Percentiles rank a stretch among this genome's conserved stretches.
These are phyloP conservation scores for Acropora tenuis DNA, from an alignment of 64 coral and sea anemone species.

Conservation along the genomic window DNA sequence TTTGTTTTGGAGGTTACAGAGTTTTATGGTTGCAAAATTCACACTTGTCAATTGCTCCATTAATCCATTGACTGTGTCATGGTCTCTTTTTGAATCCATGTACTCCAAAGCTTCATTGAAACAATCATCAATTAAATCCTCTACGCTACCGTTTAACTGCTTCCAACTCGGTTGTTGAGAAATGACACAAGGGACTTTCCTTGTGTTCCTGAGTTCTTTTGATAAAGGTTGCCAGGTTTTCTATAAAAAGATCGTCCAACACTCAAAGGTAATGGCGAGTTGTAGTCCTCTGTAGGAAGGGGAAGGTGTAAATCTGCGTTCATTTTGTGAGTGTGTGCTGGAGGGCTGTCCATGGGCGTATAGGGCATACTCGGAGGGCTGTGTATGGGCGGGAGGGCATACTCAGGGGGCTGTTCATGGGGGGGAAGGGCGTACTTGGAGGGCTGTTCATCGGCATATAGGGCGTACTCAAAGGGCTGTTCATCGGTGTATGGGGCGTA, in stretches of 20 bases:
- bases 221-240: slow-evolving; percentile 1
- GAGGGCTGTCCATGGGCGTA: background rate
- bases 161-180: slow-evolving; percentile 5
- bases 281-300: background rate
- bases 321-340: background rate
- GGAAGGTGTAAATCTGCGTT: slow-evolving; percentile 9
- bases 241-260: slow-evolving; percentile 28
- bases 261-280: background rate
- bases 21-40: slow-evolving; percentile 14
- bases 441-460: background rate
- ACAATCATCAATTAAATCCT: slow-evolving; percentile 27
- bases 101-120: slow-evolving; percentile 42
- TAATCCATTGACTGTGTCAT: slow-evolving; percentile 53
- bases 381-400: background rate
- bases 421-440: background rate
- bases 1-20: slow-evolving; percentile 13
- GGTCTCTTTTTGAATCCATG: slow-evolving; percentile 65
- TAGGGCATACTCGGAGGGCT: background rate
- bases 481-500: background rate
- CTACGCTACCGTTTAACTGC: slow-evolving; percentile 19
- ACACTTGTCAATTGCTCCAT: slow-evolving; percentile 54
- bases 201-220: slow-evolving; percentile 3
- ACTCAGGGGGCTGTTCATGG: background rate
- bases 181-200: slow-evolving; percentile 38
- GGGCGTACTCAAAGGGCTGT: background rate